These are phyloP conservation scores for Brachionichthys hirsutus DNA, from an alignment of 2,113 vertebrate genomes.

Conservation along the genomic window DNA sequence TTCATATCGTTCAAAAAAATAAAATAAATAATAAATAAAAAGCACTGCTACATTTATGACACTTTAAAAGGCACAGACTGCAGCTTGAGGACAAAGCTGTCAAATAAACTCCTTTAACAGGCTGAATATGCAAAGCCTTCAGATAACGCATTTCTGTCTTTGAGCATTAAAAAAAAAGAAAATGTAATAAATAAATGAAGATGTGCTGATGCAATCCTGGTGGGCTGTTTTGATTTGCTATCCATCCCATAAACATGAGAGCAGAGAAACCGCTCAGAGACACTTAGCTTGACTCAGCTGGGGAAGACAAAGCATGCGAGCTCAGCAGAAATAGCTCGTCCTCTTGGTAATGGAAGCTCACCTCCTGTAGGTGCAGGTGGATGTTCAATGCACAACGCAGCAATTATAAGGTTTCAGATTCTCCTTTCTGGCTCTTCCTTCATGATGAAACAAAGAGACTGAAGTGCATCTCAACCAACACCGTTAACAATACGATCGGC, in stretches of 20 bases:
- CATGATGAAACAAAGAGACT: too few relatives aligned
- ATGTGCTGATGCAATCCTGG: not conserved
- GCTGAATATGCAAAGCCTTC: too few relatives aligned
- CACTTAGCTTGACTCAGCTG: not conserved
- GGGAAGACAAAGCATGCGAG: not conserved
- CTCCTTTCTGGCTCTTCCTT: too few relatives aligned
- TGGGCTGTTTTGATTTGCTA: not conserved
- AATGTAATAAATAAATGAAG: not conserved
- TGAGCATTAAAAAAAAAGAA: not conserved
- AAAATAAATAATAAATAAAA: too few relatives aligned
- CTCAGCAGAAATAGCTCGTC: not conserved
- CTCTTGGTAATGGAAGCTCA: not conserved
- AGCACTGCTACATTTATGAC: too few relatives aligned
- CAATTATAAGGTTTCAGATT: too few relatives aligned
- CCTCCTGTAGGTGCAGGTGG: not conserved
- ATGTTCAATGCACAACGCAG: not conserved
- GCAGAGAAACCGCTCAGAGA: not conserved
- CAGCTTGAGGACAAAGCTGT: too few relatives aligned
- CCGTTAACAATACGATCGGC: too few relatives aligned
- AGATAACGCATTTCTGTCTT: not conserved
- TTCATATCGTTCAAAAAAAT: not conserved
- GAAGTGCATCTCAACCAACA: too few relatives aligned
- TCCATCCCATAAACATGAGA: not conserved
- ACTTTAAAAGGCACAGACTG: too few relatives aligned
- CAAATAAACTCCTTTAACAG: too few relatives aligned